phyloP scores from a whole-genome alignment of 2,888 invertebrate genomes.

The Argynnis bischoffii region DNA sequence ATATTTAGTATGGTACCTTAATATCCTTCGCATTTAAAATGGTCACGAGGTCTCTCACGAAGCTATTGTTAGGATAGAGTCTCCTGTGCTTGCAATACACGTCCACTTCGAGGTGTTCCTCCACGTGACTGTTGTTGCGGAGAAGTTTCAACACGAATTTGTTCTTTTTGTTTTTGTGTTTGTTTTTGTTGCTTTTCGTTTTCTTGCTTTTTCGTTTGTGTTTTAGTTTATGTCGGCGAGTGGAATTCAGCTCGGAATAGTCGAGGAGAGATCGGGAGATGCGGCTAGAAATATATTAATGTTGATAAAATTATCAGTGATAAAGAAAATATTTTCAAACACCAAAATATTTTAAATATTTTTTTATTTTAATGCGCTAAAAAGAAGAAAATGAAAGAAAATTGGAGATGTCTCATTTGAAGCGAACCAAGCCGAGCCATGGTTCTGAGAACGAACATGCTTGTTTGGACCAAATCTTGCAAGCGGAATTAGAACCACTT shows the following conservation, averaged over 20 bases:
- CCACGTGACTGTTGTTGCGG: slow-evolving; percentile 51
- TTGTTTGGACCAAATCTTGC: too few species aligned
- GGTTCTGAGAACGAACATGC: too few species aligned
- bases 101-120: slow-evolving; percentile 68
- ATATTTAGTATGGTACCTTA: slow-evolving; percentile 53
- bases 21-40: slow-evolving; percentile 66
- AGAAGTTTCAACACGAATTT: slow-evolving; percentile 66
- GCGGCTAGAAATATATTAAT: slow-evolving; percentile 48
- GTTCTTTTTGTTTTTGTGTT: slow-evolving; percentile 55
- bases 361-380: too few species aligned
- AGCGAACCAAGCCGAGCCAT: too few species aligned
- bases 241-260: slow-evolving; percentile 35
- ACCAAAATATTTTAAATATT: too few species aligned
- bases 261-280: slow-evolving; percentile 68
- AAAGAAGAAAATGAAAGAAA: too few species aligned
- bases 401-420: too few species aligned
- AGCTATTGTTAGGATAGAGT: slow-evolving; percentile 66
- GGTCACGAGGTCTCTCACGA: slow-evolving; percentile 69
- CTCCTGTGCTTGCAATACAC: slow-evolving; percentile 60
- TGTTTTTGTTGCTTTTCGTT: slow-evolving; percentile 39
- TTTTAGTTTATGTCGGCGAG: slow-evolving; percentile 44
- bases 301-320: too few species aligned
- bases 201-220: slow-evolving; percentile 32
- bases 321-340: too few species aligned
- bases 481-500: too few species aligned